These are phyloP conservation scores for Dorcus parallelipipedus DNA, from an alignment of 2,888 invertebrate genomes.

Conservation along the genomic window DNA sequence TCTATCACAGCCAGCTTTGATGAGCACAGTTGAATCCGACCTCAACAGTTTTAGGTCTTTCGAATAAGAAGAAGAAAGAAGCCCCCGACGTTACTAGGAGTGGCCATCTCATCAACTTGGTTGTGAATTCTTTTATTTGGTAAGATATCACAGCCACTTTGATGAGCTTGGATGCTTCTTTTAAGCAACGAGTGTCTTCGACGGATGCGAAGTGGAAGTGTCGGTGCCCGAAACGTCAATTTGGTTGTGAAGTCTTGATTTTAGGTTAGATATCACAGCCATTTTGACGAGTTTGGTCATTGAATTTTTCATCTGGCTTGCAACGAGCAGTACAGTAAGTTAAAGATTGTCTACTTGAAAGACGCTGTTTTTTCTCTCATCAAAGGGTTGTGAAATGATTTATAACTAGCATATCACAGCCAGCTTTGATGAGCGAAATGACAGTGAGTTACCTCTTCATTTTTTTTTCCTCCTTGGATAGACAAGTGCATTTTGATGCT, in stretches of 20 bases:
- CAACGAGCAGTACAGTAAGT: neutral
- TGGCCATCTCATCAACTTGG: slow-evolving; percentile 81
- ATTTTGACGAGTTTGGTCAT: slow-evolving; percentile 88
- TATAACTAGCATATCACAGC: slow-evolving; percentile 85
- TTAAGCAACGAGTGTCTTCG: neutral
- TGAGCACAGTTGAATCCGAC: slow-evolving; percentile 69
- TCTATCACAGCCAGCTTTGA: slow-evolving; percentile 96
- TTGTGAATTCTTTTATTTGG: slow-evolving; percentile 71
- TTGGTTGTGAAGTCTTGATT: slow-evolving; percentile 71
- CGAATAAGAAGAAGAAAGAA: slow-evolving; percentile 26
- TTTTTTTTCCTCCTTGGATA: neutral
- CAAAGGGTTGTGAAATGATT: slow-evolving; percentile 86
- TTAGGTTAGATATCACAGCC: slow-evolving; percentile 78
- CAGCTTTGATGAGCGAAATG: slow-evolving; percentile 90
- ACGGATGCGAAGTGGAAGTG: neutral
- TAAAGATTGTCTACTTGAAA: neutral
- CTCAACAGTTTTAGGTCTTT: neutral
- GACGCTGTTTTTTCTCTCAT: slow-evolving; percentile 55
- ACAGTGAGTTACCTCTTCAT: neutral
- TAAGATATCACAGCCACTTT: slow-evolving; percentile 98
- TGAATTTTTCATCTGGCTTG: slow-evolving; percentile 43
- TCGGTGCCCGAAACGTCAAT: slow-evolving; percentile 61
- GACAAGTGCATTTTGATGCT: slow-evolving; percentile 53
- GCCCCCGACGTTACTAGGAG: slow-evolving; percentile 35
- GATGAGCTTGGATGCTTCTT: slow-evolving; percentile 64